Evolutionary conservation across 2,888 invertebrate species (phyloP).

Genomic region (Muschampia plurimacula): DNA sequence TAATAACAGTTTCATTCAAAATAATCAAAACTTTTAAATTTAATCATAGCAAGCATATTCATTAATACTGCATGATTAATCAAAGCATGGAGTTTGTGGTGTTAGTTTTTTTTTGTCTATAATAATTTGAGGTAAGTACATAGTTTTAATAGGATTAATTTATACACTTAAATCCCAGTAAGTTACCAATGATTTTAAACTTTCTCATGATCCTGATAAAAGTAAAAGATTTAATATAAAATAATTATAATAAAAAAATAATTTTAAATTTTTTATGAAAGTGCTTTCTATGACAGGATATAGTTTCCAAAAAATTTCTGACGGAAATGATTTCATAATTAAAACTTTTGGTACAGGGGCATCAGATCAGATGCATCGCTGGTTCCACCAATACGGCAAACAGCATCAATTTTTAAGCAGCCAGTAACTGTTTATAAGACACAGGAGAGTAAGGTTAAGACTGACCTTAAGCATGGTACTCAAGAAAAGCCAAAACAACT

Average conservation of each 20-base stretch:
- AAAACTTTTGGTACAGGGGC: slow-evolving; percentile 83
- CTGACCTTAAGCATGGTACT: slow-evolving; percentile 95
- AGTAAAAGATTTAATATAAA: no score
- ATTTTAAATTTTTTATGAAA: no score
- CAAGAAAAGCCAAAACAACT: slow-evolving; percentile 97
- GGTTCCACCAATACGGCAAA: slow-evolving; percentile 98
- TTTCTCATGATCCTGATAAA: no score
- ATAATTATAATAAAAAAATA: no score
- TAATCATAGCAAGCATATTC: neutral
- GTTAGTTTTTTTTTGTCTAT: slow-evolving; percentile 3
- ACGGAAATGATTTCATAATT: neutral
- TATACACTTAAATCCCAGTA: neutral
- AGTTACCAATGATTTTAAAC: no score
- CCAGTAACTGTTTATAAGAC: slow-evolving; percentile 98
- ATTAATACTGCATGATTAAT: slow-evolving; percentile 30
- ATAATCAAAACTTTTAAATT: no score
- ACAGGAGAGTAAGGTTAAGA: slow-evolving; percentile 95
- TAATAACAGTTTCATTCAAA: neutral
- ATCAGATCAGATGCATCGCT: slow-evolving; percentile 95
- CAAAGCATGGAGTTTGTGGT: slow-evolving; percentile 32
- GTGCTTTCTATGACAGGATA: neutral
- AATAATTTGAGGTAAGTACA: neutral
- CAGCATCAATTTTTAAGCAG: slow-evolving; percentile 99
- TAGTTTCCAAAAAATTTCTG: neutral
- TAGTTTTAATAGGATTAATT: neutral